Evolutionary conservation across 2,888 invertebrate species (phyloP), one percentile per base, ranked within the genome.

Genomic region (Rhogogaster chlorosoma): DNA sequence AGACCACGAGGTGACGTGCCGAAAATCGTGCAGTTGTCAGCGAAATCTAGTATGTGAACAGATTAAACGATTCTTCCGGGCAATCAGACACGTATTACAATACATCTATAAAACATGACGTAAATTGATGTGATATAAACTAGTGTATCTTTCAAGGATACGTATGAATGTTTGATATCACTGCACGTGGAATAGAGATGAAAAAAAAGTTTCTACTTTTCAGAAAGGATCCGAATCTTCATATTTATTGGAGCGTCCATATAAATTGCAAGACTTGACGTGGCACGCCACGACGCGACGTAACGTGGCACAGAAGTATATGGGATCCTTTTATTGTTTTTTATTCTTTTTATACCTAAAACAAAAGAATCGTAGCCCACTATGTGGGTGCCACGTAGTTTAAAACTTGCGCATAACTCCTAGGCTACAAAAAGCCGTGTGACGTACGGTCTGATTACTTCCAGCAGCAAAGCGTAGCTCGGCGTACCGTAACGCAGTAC

Each of bases 391-490:
- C 67, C 18, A 67, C 32, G 67, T 67, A 67, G 67, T 67, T 67
- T 67, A 67, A 67, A 67, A 67, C 67, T 67, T 67, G 67, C 32
- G 67, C 67, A 67, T 67, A 67, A 67, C 67, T 67, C 67, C 67
- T 83, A 29, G 64, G 38, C 15, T 70, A 67, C 61, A 67, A 83
- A 83, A 83, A 83, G 67, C 67, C 36, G 42, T 67, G 61, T 83
- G 83, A 83, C 67, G 42, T 83, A 83, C 83, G 67, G 57, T 67
- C 83, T 83, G 83, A 83, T 83, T 83, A 83, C 83, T 83, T 83
- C 36, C 61, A 57, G 78, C 61, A 67, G 67, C 67, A 67, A 67
- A 67, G 67, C 67, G 67, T 67, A 67, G 67, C 67, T 67, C 67
- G 32, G 67, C 67, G 67, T 67, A 67, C 15, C 61, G 83, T 70